Base-by-base conservation (phyloP, 2,888 invertebrate genomes). In the Tetragnatha montana region DNA sequence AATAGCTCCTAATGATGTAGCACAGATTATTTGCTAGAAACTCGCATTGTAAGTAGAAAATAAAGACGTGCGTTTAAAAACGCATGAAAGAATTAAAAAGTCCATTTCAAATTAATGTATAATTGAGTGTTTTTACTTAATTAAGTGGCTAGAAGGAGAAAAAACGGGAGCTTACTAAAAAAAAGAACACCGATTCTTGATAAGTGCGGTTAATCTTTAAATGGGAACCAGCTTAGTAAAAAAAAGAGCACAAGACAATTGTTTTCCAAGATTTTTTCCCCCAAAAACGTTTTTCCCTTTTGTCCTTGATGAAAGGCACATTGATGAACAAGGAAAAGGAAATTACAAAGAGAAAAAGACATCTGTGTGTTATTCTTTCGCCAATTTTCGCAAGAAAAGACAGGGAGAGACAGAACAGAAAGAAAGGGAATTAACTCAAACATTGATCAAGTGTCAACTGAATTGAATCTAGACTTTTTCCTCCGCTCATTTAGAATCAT, bases 401-500 rank as follows among this genome's bases (percentile, higher is more conserved):
- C 19, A 73, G 68, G 69, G 71, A 50, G 70, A 76, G 76, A 70
- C 47, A 76, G 22, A 75, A 75, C 71, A 79, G 79, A 71, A 68
- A 76, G 17, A 60, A 75, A 82, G 35, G 87, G 80, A 81, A 87
- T 87, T 87, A 87, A 81, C 69, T 87, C 81, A 21, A 73, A 74
- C 87, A 87, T 87, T 87, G 81, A 87, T 87, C 87, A 87, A 87
- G 75, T 87, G 74, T 75, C 87, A 87, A 81, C 74, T 87, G 75
- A 22, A 49, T 60, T 49, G 71, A 68, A 75, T 49, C 50, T 12
- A 22, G 74, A 80, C n/a, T 49, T 74, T 87, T 79, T 69, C 68
- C 60, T 81, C 21, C 12, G 50, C 51, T 85, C 19, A 79, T 21
- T 14, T 7, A 14, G 51, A 78, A 70, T 85, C 60, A 68, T 21